Conservation (phyloP, 2,888 invertebrate species). For the Achlya flavicornis region DNA sequence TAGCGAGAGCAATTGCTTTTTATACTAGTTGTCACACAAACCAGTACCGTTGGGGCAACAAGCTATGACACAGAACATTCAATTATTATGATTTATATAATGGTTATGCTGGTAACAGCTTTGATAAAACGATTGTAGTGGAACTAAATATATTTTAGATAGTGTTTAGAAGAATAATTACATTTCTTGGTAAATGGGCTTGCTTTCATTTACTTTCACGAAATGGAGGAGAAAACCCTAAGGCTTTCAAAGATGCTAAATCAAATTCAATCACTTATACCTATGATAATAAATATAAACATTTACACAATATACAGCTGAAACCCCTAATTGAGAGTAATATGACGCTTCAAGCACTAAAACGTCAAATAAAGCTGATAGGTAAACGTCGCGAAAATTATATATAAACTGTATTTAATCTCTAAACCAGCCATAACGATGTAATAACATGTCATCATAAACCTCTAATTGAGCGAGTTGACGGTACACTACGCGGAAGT, state of each 20-base stretch:
- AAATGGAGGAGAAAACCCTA: no score
- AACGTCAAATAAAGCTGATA: not conserved
- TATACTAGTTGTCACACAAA: constrained; percentile 8
- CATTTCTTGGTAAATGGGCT: no score
- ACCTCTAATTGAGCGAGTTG: not conserved
- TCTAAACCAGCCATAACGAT: not conserved
- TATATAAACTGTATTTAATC: not conserved
- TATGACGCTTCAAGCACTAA: no score
- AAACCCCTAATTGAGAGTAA: no score
- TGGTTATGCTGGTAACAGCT: not conserved
- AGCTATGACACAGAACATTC: not conserved
- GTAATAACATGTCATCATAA: constrained; percentile 7
- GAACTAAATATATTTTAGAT: no score
- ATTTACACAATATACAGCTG: no score
- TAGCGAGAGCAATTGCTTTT: constrained; percentile 4
- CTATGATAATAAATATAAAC: no score
- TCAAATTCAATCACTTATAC: no score
- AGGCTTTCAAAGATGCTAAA: no score
- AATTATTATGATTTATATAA: not conserved
- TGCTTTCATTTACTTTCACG: no score
- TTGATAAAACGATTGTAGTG: not conserved
- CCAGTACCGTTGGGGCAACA: not conserved
- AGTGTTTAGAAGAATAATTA: no score
- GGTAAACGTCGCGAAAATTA: not conserved
- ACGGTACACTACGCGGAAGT: constrained; percentile 4